Conservation (phyloP, 2,113 vertebrate species). For the Peucedramus taeniatus region DNA sequence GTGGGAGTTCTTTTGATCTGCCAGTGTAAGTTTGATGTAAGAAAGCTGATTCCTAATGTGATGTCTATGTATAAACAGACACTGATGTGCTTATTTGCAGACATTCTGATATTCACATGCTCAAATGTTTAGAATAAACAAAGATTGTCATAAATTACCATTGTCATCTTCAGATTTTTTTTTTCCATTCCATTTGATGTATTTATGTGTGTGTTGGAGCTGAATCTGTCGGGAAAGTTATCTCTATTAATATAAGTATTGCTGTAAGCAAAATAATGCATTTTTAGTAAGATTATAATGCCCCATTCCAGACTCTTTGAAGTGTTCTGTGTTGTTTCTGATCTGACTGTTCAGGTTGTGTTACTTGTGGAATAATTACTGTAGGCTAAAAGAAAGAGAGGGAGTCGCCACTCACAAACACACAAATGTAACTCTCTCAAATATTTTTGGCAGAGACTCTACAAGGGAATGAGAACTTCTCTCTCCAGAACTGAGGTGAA, state of each 20-base stretch:
- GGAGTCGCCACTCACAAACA: not conserved
- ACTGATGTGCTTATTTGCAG: not conserved
- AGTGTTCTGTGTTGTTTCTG: not conserved
- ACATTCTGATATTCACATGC: not conserved
- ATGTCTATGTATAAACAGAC: not conserved
- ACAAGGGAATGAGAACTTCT: conserved; percentile 72
- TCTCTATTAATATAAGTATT: not conserved
- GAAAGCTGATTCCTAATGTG: not conserved
- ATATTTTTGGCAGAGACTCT: conserved; percentile 69
- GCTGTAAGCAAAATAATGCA: not conserved
- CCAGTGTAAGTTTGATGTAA: not conserved
- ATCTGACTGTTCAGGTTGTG: not conserved
- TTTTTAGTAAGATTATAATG: not conserved
- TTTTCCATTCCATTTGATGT: not conserved
- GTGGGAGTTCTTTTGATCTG: not conserved
- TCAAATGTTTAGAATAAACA: not conserved
- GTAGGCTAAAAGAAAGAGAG: not conserved
- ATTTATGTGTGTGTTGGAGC: not conserved
- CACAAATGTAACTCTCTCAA: not conserved
- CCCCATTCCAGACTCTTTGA: not conserved
- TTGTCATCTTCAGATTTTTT: not conserved
- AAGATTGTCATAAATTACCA: not conserved
- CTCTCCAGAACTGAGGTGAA: conserved; percentile 48
- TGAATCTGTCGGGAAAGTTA: not conserved
- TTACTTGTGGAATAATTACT: not conserved